Base-by-base conservation (phyloP, 2,113 vertebrate species). In the Irena cyanogastra region DNA sequence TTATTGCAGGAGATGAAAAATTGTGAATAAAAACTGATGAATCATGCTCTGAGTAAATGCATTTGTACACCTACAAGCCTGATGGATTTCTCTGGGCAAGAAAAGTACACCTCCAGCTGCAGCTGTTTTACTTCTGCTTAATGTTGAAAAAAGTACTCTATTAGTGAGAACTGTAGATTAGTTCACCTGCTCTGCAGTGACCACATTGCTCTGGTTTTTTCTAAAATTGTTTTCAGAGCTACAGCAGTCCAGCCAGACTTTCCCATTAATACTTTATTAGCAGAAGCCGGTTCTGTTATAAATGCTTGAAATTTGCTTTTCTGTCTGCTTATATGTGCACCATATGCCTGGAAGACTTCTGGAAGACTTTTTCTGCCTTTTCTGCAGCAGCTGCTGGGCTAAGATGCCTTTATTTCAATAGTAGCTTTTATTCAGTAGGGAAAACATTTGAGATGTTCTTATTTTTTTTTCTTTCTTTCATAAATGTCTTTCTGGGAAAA, bases 251-350 rank as follows among this genome's bases (percentile, higher is more conserved):
- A 87, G 59, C 26, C 76, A 96, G 88, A 87, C 52, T 75, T 92
- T 90, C 31, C 72, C 69, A 93, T 96, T 92, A 96, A 94, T 94
- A 84, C 49, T 90, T 95, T 78, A 92, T 93, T 90, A 96, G 88
- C 44, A 92, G 72, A 90, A 92, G n/a, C 28, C 82, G 53, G 31
- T 86, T 92, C 31, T 77, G 53, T 64, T 84, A 87, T 44, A 96
- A 76, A 71, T 42, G 65, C n/a, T 60, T 68, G 44, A 70, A 93
- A 95, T 66, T 83, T 74, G 42, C 50, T 76, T 81, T 83, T 66
- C 31, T 60, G 14, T 65, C 53, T 59, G 47, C 59, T 86, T 50
- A 16, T 47, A 65, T 39, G 61, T 1, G 2, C 45, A 30, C 50
- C 37, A 23, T 42, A 77, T 47, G 52, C 41, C 60, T 20, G 33